These are phyloP conservation scores for Platycheirus rosarum DNA, from an alignment of 2,888 invertebrate species.

Conservation along the genomic window DNA sequence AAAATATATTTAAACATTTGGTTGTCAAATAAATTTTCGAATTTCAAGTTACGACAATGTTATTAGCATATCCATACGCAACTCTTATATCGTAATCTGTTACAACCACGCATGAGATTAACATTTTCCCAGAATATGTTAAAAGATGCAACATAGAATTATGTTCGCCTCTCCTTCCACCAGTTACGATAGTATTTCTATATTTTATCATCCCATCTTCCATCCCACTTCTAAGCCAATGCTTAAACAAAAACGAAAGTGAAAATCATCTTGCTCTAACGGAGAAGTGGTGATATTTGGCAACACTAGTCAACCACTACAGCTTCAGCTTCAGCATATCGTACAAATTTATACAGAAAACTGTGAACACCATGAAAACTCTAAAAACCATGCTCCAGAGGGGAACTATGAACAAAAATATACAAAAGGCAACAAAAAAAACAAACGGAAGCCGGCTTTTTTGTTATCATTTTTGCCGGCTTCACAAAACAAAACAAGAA, in stretches of 20 bases:
- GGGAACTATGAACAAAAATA: conserved; percentile 23
- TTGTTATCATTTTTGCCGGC: conserved; percentile 71
- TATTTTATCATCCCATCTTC: neutral
- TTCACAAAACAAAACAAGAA: conserved; percentile 21
- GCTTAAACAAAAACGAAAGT: conserved; percentile 74
- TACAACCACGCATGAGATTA: too few relatives aligned
- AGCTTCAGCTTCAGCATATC: neutral
- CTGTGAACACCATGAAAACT: conserved; percentile 10
- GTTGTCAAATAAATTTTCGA: too few relatives aligned
- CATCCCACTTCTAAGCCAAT: conserved; percentile 59
- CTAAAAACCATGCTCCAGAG: conserved; percentile 29
- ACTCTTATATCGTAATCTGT: too few relatives aligned
- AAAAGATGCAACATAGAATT: too few relatives aligned
- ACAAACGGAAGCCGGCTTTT: conserved; percentile 69
- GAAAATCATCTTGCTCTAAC: conserved; percentile 66
- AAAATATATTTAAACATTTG: too few relatives aligned
- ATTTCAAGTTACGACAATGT: too few relatives aligned
- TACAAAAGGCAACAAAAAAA: conserved; percentile 52
- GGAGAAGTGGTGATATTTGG: neutral
- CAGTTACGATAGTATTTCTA: too few relatives aligned
- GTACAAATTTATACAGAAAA: conserved; percentile 41
- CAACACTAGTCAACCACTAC: neutral
- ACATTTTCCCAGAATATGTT: too few relatives aligned
- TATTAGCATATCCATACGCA: too few relatives aligned
- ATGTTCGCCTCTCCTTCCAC: too few relatives aligned